Conservation (phyloP, 2,888 invertebrate genomes). For the Idaea aversata region DNA sequence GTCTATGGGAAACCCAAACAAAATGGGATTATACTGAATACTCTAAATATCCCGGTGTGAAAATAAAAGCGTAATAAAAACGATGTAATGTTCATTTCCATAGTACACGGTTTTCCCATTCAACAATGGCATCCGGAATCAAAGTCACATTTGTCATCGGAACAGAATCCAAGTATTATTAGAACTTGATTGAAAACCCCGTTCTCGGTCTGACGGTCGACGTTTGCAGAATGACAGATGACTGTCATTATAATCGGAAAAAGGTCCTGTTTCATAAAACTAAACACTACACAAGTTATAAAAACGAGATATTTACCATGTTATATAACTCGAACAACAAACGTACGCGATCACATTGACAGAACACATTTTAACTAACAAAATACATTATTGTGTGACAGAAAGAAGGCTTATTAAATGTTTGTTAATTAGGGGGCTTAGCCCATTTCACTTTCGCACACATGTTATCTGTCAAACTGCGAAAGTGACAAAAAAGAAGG, state of each 20-base stretch:
- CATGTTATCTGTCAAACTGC: no score
- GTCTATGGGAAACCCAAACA: not conserved
- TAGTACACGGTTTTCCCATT: not conserved
- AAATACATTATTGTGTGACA: no score
- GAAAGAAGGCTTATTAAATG: no score
- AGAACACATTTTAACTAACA: no score
- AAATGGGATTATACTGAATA: not conserved
- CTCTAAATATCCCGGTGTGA: not conserved
- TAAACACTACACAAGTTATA: not conserved
- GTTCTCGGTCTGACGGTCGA: conserved; percentile 4
- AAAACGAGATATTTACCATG: no score
- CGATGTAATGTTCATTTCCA: not conserved
- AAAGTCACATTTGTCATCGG: not conserved
- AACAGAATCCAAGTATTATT: not conserved
- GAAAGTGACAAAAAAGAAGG: no score
- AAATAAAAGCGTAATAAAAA: not conserved
- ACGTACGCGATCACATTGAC: no score
- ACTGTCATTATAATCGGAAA: conserved; percentile 19
- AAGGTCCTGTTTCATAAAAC: not conserved
- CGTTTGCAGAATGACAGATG: conserved; percentile 20
- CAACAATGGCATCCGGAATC: not conserved
- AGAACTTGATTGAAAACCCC: conserved; percentile 11
- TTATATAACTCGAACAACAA: no score
- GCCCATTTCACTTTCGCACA: no score
- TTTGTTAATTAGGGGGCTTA: no score